Evolutionary conservation across 2,113 vertebrate genomes (phyloP), one percentile per base, ranked within the genome.

Genomic region (Falco punctatus): DNA sequence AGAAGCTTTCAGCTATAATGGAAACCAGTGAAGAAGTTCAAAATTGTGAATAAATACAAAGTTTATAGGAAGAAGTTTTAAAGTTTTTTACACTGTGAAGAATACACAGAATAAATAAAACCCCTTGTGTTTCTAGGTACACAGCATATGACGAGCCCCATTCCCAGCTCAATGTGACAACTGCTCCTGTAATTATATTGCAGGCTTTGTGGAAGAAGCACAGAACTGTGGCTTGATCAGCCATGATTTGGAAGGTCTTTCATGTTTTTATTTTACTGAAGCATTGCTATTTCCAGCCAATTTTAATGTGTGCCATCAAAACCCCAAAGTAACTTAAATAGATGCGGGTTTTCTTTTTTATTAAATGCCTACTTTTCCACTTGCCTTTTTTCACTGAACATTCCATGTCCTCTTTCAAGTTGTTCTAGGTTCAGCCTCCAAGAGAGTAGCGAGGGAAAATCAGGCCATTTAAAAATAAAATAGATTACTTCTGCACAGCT

Each of bases 401-500:
- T 80, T 94, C 87, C 55, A 52, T 28, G 72, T 66, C 42, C 75
- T 83, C 52, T 91, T 95, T 75, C 65, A 59, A 40, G 77, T 87
- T 48, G 81, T 93, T 88, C 85, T 79, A 93, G 81, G 82, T 89
- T 96, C 65, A 71, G 44, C 22, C 61, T 82, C 87, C 90, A 95
- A 55, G 81, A 70, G 42, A 81, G 72, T 17, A 72, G 48, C 0
- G 1, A 59, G 83, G 88, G 70, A 94, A 95, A 94, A 94, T 97
- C 81, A 81, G 65, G 70, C 73, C 71, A 57, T 96, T 96, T 92
- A 87, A 91, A 95, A 92, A 98, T 83, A 96, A 92, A 81, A 83
- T 71, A 69, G 73, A 92, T 91, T 90, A 93, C 74, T 93, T 91
- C 71, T 86, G 86, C 94, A 89, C 72, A 93, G 94, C 93, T 94